Evolutionary conservation across 1,140 invertebrate genomes (phyloP).

Genomic region (Eufriesea mexicana): DNA sequence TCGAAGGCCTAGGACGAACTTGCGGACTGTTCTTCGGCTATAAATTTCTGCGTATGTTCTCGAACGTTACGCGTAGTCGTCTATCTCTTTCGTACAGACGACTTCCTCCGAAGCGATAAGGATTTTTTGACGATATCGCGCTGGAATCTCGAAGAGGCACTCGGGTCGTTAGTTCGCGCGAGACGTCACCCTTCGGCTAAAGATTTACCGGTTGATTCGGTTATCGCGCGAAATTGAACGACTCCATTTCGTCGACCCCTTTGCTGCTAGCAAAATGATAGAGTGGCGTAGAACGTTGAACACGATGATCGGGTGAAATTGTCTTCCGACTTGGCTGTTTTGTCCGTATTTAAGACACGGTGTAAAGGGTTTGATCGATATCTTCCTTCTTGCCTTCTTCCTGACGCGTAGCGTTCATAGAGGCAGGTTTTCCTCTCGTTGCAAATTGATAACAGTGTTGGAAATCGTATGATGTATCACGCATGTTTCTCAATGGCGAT

Average conservation of each 20-base stretch:
- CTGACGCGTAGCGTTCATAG: not conserved
- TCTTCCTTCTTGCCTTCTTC: not conserved
- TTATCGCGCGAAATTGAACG: conserved; percentile 40
- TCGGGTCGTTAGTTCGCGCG: not conserved
- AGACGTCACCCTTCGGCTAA: not conserved
- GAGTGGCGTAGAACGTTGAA: not conserved
- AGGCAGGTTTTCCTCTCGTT: not conserved
- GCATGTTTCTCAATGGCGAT: no score
- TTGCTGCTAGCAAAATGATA: conserved; percentile 9
- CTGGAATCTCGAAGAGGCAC: conserved; percentile 2
- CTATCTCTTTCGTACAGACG: no score
- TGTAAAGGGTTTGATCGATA: not conserved
- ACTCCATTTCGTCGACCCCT: not conserved
- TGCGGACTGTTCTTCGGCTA: no score
- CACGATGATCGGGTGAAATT: not conserved
- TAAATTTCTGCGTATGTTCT: no score
- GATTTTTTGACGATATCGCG: not conserved
- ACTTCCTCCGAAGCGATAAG: no score
- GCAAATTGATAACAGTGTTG: not conserved
- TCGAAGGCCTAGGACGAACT: no score
- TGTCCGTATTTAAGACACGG: not conserved
- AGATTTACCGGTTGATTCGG: conserved; percentile 36
- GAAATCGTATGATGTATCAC: no score
- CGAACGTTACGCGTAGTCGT: no score
- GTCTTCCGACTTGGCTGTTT: not conserved